Evolutionary conservation across 2,113 vertebrate genomes (phyloP).

Genomic region (Acanthisitta chloris): DNA sequence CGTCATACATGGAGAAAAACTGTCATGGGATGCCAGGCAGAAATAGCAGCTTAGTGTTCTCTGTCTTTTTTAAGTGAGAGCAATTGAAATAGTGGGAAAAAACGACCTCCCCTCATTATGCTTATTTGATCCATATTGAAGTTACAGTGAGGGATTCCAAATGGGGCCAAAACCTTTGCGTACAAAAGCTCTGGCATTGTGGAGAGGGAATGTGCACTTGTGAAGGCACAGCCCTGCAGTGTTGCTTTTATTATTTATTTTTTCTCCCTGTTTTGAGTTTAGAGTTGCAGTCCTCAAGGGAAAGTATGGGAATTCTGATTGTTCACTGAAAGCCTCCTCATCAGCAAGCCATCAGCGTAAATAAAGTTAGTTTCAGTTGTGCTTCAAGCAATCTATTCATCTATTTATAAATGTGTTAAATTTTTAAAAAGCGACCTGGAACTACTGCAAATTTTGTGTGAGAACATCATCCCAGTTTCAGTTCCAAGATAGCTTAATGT

Average conservation of each 20-base stretch:
- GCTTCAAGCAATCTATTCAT: neutral
- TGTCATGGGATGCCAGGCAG: neutral
- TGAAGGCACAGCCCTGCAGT: neutral
- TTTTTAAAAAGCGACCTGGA: neutral
- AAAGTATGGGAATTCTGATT: neutral
- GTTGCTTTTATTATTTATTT: neutral
- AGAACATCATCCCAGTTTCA: neutral
- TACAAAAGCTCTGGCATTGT: neutral
- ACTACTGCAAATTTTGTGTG: neutral
- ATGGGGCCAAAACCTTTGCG: neutral
- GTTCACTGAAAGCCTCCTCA: neutral
- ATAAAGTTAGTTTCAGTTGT: neutral
- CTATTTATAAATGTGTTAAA: neutral
- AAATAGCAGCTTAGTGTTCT: neutral
- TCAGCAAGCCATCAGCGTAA: neutral
- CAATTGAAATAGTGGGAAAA: neutral
- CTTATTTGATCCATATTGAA: neutral
- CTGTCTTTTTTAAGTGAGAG: neutral
- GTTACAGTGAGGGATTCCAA: neutral
- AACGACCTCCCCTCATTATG: rapidly evolving
- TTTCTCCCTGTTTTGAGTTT: neutral
- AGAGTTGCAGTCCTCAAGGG: neutral
- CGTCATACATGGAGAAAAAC: neutral
- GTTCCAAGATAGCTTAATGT: constrained; percentile 20
- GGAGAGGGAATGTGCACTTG: neutral